Base-by-base conservation (phyloP, 2,888 invertebrate genomes). In the Dasysyrphus tricinctus region DNA sequence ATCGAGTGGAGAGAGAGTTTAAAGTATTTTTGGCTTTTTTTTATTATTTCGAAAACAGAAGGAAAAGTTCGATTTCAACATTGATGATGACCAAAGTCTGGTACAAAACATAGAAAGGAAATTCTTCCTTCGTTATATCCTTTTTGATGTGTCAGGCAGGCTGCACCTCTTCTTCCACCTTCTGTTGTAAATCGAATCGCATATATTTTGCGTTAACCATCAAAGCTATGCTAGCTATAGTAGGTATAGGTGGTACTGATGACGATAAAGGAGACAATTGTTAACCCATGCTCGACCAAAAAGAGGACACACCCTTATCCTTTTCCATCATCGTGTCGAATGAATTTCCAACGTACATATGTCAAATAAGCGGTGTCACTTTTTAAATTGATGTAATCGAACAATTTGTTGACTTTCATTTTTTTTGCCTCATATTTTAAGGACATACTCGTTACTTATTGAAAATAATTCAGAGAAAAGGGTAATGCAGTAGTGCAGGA, bases 71-170 rank as follows among this genome's bases (percentile, higher is more conserved):
- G 56, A 70, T 56, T 80, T 37, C 56, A 67, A 1, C 63, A 67
- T 65, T 67, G 75, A 81, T 67, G 75, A 81, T 79, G 79, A 75
- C 74, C 70, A 76, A 57, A 70, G 70, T 63, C 75, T 70, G 54
- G 61, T 29, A 63, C 16, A 59, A 59, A 37, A 59, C 16, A 51
- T 19, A 24, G 51, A 69, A 61, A 16, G 70, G 44, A 76, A 73
- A 54, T 61, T 51, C 72, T 42, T 83, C 54, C 44, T 76, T 84
- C 80, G 84, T 76, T 80, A 84, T 84, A 84, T 84, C 75, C 70
- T 65, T 65, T 79, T 75, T 70, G 69, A 56, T 56, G 39, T 56
- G 61, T 65, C n/a, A 47, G 78, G 49, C 74, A 67, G 32, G 44
- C 19, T n/a, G 61, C 39, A 59, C n/a, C 37, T 65, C 37, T n/a